Evolutionary conservation across 2,113 vertebrate species (phyloP).

Genomic region (Phyllostomus discolor): DNA sequence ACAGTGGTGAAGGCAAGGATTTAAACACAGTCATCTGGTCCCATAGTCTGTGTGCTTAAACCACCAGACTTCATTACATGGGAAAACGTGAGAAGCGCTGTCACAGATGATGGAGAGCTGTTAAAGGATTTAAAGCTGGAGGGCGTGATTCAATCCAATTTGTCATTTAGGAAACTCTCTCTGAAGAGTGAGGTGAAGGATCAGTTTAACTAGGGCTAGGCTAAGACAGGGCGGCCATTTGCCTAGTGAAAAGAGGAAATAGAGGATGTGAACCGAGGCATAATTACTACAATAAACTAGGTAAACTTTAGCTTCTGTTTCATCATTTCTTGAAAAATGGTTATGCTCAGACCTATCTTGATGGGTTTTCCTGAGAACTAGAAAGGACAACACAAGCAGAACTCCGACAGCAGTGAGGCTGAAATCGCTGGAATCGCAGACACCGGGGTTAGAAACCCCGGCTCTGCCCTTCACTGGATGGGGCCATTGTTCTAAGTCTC

Average conservation of each 20-base stretch:
- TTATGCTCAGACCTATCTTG: neutral
- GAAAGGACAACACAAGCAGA: neutral
- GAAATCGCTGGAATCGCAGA: neutral
- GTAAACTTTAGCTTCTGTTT: constrained; percentile 13
- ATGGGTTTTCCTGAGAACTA: neutral
- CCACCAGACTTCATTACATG: neutral
- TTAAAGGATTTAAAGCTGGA: neutral
- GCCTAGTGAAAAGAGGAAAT: neutral
- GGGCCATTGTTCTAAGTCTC: neutral
- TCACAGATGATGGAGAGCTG: neutral
- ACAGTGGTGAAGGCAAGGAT: neutral
- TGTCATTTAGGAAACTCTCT: neutral
- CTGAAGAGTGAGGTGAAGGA: neutral
- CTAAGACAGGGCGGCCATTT: neutral
- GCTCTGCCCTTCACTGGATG: neutral
- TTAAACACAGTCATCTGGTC: neutral
- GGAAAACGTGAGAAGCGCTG: neutral
- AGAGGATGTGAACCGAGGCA: neutral
- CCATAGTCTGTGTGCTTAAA: neutral
- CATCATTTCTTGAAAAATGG: neutral
- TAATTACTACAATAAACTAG: neutral
- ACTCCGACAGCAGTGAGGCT: neutral
- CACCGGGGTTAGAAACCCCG: neutral
- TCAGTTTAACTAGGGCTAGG: neutral
- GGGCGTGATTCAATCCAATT: neutral